Evolutionary conservation across 37 sponge, comb jelly and placozoan genomes (phyloP).

Genomic region (Crambe crambe): DNA sequence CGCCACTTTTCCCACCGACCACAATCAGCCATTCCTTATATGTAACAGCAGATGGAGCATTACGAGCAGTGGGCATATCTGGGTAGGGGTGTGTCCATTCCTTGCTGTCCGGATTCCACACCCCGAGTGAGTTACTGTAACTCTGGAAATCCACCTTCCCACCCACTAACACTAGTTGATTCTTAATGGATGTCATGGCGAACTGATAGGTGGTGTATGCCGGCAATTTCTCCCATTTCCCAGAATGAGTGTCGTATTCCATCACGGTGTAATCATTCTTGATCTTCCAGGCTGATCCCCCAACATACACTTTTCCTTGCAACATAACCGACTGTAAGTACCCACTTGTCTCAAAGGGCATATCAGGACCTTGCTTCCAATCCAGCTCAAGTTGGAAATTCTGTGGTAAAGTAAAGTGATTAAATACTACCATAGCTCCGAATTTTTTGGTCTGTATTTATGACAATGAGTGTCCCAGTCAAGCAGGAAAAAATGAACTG

Average conservation of each 20-base stretch:
- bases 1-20: not conserved
- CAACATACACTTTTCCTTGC: constrained; percentile 6
- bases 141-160: not conserved
- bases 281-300: not conserved
- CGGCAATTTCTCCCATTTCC: not conserved
- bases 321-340: not conserved
- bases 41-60: not conserved
- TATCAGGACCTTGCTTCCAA: not conserved
- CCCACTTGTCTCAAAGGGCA: not conserved
- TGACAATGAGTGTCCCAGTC: no score
- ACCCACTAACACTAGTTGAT: constrained; percentile 10
- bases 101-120: constrained; percentile 7
- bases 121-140: not conserved
- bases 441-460: no score
- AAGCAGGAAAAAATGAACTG: no score
- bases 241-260: not conserved
- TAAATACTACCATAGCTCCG: no score
- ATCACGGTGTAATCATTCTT: not conserved
- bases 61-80: constrained; percentile 14
- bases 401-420: not conserved
- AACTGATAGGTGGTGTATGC: not conserved
- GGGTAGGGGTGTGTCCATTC: constrained; percentile 33
- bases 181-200: constrained; percentile 1
- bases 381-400: not conserved
- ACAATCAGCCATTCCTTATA: constrained; percentile 1